These are phyloP conservation scores for Beaufortia kweichowensis DNA, from an alignment of 2,113 vertebrate genomes.

Conservation along the genomic window DNA sequence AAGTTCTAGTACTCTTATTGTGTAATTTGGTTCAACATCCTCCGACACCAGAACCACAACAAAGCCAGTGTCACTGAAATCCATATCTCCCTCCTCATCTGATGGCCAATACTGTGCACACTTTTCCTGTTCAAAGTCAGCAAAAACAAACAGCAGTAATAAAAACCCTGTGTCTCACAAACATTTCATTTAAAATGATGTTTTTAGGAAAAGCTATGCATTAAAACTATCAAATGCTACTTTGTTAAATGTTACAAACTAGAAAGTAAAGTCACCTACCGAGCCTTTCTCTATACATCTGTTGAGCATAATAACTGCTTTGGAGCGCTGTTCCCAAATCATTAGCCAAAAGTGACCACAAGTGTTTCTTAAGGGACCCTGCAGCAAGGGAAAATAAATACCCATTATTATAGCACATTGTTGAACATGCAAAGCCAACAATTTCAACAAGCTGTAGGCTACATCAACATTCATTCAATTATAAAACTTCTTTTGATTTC, in stretches of 20 bases:
- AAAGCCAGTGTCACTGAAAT: slow-evolving; percentile 91
- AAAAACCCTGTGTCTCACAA: no score
- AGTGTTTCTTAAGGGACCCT: slow-evolving; percentile 95
- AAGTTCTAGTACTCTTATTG: slow-evolving; percentile 86
- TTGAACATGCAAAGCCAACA: background rate
- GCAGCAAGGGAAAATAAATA: slow-evolving; percentile 38
- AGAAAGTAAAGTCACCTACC: slow-evolving; percentile 75
- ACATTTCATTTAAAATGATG: no score
- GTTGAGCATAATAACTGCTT: slow-evolving; percentile 97
- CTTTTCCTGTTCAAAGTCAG: slow-evolving; percentile 82
- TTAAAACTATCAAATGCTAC: no score
- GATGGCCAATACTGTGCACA: slow-evolving; percentile 98
- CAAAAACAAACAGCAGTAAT: background rate
- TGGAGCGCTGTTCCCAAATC: slow-evolving; percentile 95
- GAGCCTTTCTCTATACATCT: slow-evolving; percentile 94
- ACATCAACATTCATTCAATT: background rate
- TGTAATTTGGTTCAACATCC: slow-evolving; percentile 89
- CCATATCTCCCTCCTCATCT: slow-evolving; percentile 81
- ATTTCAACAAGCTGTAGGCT: background rate
- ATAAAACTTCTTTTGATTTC: background rate
- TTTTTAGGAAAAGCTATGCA: no score
- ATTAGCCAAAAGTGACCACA: slow-evolving; percentile 99
- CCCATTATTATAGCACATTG: background rate
- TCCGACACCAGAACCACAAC: slow-evolving; percentile 87
- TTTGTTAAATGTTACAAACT: no score